Conservation (phyloP, 2,113 vertebrate species). For the Alethe diademata region DNA sequence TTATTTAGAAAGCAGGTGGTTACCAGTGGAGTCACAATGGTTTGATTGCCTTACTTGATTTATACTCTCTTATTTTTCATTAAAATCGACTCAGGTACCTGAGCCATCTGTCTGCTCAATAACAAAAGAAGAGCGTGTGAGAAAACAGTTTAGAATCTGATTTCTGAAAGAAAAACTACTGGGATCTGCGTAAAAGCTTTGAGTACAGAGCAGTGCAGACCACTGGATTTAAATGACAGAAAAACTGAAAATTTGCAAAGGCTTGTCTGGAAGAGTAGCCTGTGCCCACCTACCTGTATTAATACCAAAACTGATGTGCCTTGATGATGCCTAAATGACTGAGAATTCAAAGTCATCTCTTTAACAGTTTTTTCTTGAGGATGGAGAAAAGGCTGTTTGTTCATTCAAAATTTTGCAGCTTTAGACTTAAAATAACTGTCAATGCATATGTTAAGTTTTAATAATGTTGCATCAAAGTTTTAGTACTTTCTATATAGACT, state of each 20-base stretch:
- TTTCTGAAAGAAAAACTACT: slow-evolving; percentile 6
- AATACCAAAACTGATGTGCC: background rate
- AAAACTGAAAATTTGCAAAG: background rate
- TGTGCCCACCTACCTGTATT: background rate
- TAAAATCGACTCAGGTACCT: slow-evolving; percentile 22
- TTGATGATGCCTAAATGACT: background rate
- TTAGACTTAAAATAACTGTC: background rate
- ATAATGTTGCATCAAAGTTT: background rate
- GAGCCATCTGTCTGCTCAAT: slow-evolving; percentile 3
- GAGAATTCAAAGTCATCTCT: background rate
- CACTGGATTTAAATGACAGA: background rate
- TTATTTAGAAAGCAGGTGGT: background rate
- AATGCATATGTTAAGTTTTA: background rate
- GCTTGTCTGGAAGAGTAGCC: background rate
- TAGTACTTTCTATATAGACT: background rate
- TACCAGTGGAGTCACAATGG: background rate
- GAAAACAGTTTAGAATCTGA: slow-evolving; percentile 9
- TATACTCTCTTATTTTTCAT: background rate
- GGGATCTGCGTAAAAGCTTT: background rate
- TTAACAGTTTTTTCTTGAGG: background rate
- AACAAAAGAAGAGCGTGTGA: slow-evolving; percentile 6
- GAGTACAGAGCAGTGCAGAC: background rate
- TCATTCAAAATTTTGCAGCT: background rate
- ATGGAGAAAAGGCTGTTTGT: background rate
- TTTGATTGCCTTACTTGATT: slow-evolving; percentile 4